phyloP scores from a whole-genome alignment of 1,140 invertebrate species.

The Atta colombica region DNA sequence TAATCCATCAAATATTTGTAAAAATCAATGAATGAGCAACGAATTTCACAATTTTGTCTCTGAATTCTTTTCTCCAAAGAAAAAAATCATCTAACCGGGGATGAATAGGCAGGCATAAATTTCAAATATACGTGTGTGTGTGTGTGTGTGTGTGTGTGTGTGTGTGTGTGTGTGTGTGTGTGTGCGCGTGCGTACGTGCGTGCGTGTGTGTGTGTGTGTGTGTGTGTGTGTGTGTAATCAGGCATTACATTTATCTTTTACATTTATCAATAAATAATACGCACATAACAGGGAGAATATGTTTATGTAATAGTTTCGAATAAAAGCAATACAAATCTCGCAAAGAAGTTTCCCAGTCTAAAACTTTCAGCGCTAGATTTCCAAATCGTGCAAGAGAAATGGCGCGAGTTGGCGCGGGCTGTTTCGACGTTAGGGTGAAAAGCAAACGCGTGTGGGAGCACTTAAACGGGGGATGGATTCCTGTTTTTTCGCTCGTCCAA shows the following conservation, averaged over 20 bases:
- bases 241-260: no score
- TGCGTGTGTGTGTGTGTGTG: no score
- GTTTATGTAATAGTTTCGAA: not conserved
- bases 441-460: constrained; percentile 62
- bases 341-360: not conserved
- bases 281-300: not conserved
- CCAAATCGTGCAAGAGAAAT: constrained; percentile 67
- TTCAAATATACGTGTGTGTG: not conserved
- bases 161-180: no score
- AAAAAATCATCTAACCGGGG: not conserved
- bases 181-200: no score
- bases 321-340: constrained; percentile 26
- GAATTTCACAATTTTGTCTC: not conserved
- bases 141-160: no score
- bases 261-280: constrained; percentile 18
- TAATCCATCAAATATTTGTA: not conserved
- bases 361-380: constrained; percentile 37
- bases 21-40: not conserved
- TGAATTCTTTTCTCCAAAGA: not conserved
- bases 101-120: not conserved
- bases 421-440: constrained; percentile 64
- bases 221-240: not conserved
- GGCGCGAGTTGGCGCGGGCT: constrained; percentile 64
- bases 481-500: constrained; percentile 74
- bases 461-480: constrained; percentile 71